Conservation (phyloP, 2,888 invertebrate genomes). For the Hecatera dysodea region DNA sequence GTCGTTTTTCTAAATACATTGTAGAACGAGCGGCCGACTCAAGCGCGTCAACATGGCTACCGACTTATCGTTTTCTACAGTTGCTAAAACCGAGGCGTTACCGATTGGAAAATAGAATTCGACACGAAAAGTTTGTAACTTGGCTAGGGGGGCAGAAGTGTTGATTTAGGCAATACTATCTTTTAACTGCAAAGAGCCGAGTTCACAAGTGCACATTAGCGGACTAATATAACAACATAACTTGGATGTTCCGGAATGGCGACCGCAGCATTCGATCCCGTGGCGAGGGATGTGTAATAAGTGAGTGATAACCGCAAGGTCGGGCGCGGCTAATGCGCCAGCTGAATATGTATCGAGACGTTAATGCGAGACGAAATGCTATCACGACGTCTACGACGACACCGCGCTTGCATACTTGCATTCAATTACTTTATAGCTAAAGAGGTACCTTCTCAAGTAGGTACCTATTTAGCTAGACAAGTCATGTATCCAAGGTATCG, state of each 20-base stretch:
- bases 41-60: too few relatives aligned
- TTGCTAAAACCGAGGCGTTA: too few relatives aligned
- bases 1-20: too few relatives aligned
- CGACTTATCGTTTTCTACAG: too few relatives aligned
- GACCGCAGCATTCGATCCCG: slow-evolving; percentile 47
- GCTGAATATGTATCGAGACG: slow-evolving; percentile 78
- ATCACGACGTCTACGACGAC: not conserved
- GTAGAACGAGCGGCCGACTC: too few relatives aligned
- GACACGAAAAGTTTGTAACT: too few relatives aligned
- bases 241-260: slow-evolving; percentile 29
- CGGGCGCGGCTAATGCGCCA: slow-evolving; percentile 69
- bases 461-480: not conserved
- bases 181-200: not conserved
- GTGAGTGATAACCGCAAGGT: slow-evolving; percentile 60
- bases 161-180: not conserved
- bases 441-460: not conserved
- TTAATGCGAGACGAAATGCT: slow-evolving; percentile 64
- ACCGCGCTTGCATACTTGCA: slow-evolving; percentile 36
- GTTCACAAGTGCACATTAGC: slow-evolving; percentile 1
- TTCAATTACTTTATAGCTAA: slow-evolving; percentile 31
- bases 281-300: slow-evolving; percentile 37
- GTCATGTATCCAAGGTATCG: slow-evolving; percentile 7
- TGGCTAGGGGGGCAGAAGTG: too few relatives aligned
- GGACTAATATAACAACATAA: slow-evolving; percentile 22
- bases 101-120: too few relatives aligned